Conservation (phyloP, 2,888 invertebrate genomes). For the Ametastegia equiseti region DNA sequence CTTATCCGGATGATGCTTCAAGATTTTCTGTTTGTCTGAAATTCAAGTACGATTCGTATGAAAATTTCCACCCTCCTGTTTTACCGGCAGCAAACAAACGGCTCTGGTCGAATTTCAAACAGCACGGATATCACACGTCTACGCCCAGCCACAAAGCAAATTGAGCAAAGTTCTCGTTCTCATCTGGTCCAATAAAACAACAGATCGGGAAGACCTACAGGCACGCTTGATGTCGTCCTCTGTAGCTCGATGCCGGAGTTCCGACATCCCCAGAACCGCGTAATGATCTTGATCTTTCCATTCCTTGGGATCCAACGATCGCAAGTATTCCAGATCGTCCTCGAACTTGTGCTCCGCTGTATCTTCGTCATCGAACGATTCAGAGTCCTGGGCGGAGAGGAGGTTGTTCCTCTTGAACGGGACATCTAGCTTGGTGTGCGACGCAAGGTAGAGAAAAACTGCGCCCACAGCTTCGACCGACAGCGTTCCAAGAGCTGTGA, state of each 20-base stretch:
- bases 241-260: constrained; percentile 89
- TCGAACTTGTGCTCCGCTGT: constrained; percentile 78
- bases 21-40: constrained; percentile 86
- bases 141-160: too few species aligned
- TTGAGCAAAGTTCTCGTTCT: too few species aligned
- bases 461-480: constrained; percentile 65
- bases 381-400: constrained; percentile 58
- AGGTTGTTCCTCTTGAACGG: constrained; percentile 66
- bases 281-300: constrained; percentile 99
- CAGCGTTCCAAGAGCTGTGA: constrained; percentile 59
- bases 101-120: neutral
- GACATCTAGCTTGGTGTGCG: constrained; percentile 70
- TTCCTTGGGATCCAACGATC: constrained; percentile 94
- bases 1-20: constrained; percentile 99
- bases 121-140: too few species aligned
- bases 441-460: constrained; percentile 69
- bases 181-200: too few species aligned
- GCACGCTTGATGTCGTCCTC: constrained; percentile 96
- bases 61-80: neutral
- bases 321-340: constrained; percentile 89
- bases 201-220: constrained; percentile 80
- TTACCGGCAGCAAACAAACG: neutral
- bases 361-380: constrained; percentile 68
- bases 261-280: constrained; percentile 93
- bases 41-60: constrained; percentile 48